Conservation (phyloP, 2,113 vertebrate genomes). For the Merops nubicus region DNA sequence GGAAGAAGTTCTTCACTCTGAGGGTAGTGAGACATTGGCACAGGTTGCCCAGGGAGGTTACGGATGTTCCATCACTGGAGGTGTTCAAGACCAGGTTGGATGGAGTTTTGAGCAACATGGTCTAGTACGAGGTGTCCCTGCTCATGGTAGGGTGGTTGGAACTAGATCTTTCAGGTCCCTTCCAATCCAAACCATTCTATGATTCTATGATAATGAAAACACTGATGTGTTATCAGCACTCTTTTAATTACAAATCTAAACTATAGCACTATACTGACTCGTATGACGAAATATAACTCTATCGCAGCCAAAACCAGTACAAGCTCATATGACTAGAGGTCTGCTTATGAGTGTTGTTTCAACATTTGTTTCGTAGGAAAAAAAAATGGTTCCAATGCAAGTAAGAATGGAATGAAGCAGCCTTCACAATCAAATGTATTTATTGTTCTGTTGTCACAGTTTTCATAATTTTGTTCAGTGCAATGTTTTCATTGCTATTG, state of each 20-base stretch:
- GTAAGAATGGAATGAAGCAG: background rate
- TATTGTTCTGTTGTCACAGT: background rate
- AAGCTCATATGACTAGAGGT: background rate
- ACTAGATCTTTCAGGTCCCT: no score
- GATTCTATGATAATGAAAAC: background rate
- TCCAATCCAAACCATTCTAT: no score
- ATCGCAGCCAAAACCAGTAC: background rate
- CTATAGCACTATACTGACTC: background rate
- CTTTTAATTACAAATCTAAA: background rate
- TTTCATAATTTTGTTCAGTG: background rate
- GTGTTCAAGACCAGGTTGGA: no score
- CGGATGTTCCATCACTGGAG: no score
- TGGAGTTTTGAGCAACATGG: no score
- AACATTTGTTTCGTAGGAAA: background rate
- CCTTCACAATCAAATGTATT: background rate
- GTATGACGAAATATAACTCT: background rate
- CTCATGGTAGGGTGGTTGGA: no score
- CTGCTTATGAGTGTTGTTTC: background rate
- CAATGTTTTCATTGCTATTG: background rate
- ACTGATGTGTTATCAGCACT: background rate
- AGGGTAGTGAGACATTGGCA: no score
- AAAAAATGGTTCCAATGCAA: background rate
- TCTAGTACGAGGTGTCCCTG: no score
- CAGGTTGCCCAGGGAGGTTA: no score
- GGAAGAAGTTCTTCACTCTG: no score